Conservation (phyloP, 2,888 invertebrate species). For the Falcaria lacertinaria region DNA sequence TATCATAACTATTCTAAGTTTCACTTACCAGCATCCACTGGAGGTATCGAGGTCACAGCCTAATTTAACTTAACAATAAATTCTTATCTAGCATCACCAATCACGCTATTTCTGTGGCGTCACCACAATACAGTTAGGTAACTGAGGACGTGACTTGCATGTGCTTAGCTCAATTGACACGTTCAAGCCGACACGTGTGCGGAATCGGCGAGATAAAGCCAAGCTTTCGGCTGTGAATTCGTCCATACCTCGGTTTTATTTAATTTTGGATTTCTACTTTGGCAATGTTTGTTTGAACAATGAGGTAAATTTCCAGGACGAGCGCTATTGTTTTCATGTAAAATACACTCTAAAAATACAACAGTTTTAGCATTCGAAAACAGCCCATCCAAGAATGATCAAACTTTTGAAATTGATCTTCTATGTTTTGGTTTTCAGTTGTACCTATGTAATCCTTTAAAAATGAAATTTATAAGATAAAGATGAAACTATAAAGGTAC, state of each 20-base stretch:
- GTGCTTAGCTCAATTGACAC: constrained; percentile 54
- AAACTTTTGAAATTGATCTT: too few species aligned
- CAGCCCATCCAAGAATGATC: too few species aligned
- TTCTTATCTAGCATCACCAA: constrained; percentile 35
- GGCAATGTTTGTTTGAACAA: not conserved
- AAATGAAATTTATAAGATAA: too few species aligned
- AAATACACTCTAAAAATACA: too few species aligned
- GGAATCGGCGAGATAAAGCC: constrained; percentile 41
- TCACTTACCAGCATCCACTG: too few species aligned
- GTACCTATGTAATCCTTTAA: too few species aligned
- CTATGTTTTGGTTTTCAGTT: too few species aligned
- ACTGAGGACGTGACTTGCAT: constrained; percentile 67
- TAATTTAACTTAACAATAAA: constrained; percentile 11
- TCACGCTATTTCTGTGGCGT: constrained; percentile 38
- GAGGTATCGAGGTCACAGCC: constrained; percentile 7
- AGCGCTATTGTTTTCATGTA: too few species aligned
- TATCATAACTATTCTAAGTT: too few species aligned
- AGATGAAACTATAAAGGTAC: too few species aligned
- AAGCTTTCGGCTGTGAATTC: constrained; percentile 15
- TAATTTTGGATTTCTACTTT: constrained; percentile 19
- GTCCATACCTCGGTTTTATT: constrained; percentile 21
- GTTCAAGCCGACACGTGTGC: constrained; percentile 52
- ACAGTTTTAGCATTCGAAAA: too few species aligned
- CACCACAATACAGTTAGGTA: constrained; percentile 60
- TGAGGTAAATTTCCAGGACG: too few species aligned